Conservation (phyloP, 2,888 invertebrate species). For the Invenusta paracnida region DNA sequence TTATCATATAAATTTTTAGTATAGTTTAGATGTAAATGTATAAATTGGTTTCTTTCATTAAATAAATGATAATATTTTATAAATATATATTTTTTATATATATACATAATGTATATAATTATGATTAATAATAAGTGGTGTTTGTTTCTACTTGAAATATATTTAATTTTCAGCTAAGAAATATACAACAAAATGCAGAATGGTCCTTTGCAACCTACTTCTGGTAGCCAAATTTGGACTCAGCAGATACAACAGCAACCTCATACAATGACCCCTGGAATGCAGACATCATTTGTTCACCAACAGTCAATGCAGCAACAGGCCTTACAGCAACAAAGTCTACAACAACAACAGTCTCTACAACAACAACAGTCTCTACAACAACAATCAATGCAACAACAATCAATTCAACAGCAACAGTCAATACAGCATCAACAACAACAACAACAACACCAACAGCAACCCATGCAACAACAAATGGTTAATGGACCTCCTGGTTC, state of each 20-base stretch:
- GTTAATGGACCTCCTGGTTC: too few relatives aligned
- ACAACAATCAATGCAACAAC: neutral
- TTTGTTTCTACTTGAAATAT: too few relatives aligned
- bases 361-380: neutral
- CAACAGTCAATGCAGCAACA: neutral
- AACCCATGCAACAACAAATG: neutral
- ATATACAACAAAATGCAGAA: neutral
- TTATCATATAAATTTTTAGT: too few relatives aligned
- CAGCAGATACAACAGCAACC: neutral
- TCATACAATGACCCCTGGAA: neutral
- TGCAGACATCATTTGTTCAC: neutral
- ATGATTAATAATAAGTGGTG: too few relatives aligned
- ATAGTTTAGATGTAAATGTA: too few relatives aligned
- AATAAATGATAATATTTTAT: too few relatives aligned
- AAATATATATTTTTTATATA: too few relatives aligned
- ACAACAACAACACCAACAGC: neutral
- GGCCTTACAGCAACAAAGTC: neutral
- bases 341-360: neutral
- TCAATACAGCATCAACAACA: neutral
- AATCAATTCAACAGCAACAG: neutral
- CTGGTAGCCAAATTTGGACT: neutral
- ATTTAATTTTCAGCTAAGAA: neutral
- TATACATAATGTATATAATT: too few relatives aligned
- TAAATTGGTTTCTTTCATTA: too few relatives aligned
- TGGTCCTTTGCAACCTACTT: neutral